Evolutionary conservation across 2,797 vertebrate genomes (phyloP).

Genomic region (Sebastes flavidus): DNA sequence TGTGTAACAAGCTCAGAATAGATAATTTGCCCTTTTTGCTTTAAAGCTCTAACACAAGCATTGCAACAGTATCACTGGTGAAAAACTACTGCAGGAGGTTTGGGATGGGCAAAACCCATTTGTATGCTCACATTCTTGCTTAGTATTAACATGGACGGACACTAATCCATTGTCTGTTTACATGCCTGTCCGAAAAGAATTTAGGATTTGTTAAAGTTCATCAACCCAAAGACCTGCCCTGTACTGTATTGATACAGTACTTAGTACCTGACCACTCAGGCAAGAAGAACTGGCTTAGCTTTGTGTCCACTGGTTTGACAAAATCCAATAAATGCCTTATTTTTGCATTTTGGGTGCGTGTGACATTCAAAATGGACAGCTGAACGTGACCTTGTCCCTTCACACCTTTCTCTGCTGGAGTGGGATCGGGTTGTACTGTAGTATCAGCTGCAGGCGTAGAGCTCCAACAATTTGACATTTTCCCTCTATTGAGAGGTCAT

Average conservation of each 20-base stretch:
- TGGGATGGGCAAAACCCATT: slow-evolving; percentile 5
- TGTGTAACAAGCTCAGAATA: slow-evolving; percentile 32
- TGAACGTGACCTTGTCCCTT: slow-evolving; percentile 30
- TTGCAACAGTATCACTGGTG: not conserved
- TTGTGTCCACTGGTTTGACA: slow-evolving; percentile 11
- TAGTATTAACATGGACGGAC: slow-evolving; percentile 25
- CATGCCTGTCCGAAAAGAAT: not conserved
- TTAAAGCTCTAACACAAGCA: slow-evolving; percentile 17
- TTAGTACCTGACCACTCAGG: slow-evolving; percentile 13
- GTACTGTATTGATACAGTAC: slow-evolving; percentile 4
- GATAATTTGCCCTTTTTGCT: slow-evolving; percentile 42
- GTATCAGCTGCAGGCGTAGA: slow-evolving; percentile 22
- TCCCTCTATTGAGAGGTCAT: slow-evolving; percentile 7
- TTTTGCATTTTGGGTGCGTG: slow-evolving; percentile 21
- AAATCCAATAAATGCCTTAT: slow-evolving; percentile 5
- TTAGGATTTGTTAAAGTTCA: slow-evolving; percentile 27
- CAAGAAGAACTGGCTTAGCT: slow-evolving; percentile 19
- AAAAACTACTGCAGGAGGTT: slow-evolving; percentile 13
- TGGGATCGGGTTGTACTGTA: slow-evolving; percentile 12
- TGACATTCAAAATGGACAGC: slow-evolving; percentile 30
- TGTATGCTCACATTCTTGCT: slow-evolving; percentile 12
- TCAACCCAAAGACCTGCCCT: slow-evolving; percentile 13
- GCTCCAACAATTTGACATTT: slow-evolving; percentile 22
- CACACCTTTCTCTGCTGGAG: slow-evolving; percentile 3
- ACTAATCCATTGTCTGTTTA: slow-evolving; percentile 28